A percentile compares a stretch with the other conserved stretches of the same genome.
Conservation (phyloP, 2,797 vertebrate species). For the Darevskia nairensis region DNA sequence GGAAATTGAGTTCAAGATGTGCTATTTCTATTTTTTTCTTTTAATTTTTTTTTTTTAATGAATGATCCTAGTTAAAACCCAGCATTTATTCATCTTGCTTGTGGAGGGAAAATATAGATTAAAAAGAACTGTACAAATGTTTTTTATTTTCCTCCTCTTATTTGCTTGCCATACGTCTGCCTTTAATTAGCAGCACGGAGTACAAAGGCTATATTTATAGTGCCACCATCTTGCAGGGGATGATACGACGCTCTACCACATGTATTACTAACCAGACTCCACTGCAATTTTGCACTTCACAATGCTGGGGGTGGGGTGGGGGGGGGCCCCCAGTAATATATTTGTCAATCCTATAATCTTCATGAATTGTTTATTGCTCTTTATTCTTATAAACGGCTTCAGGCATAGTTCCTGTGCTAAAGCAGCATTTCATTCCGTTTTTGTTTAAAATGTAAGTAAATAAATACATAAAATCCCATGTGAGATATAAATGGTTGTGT, state of each 20-base stretch:
- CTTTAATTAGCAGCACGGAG: conserved; percentile 86
- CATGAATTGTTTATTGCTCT: neutral
- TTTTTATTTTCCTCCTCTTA: conserved; percentile 86
- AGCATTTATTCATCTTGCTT: conserved; percentile 73
- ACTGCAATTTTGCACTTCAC: neutral
- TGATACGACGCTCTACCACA: neutral
- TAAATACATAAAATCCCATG: neutral
- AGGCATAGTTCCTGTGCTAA: neutral
- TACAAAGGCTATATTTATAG: conserved; percentile 79
- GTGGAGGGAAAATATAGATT: conserved; percentile 76
- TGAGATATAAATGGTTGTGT: neutral
- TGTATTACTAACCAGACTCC: neutral
- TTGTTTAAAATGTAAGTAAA: neutral
- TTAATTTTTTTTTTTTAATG: conserved; percentile 27
- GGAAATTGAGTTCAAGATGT: conserved; percentile 47
- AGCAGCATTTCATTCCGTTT: neutral
- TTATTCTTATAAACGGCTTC: conserved; percentile 10
- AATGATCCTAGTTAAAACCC: conserved; percentile 47
- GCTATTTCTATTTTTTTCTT: conserved; percentile 54
- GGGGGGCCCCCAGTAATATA: neutral
- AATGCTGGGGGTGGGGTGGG: neutral
- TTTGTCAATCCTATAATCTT: neutral
- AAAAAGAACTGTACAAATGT: conserved; percentile 87
- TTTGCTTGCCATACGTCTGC: conserved; percentile 81
- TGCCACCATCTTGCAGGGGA: conserved; percentile 45